Base-by-base conservation (phyloP, 2,888 invertebrate genomes). In the Lacanobia oleracea region DNA sequence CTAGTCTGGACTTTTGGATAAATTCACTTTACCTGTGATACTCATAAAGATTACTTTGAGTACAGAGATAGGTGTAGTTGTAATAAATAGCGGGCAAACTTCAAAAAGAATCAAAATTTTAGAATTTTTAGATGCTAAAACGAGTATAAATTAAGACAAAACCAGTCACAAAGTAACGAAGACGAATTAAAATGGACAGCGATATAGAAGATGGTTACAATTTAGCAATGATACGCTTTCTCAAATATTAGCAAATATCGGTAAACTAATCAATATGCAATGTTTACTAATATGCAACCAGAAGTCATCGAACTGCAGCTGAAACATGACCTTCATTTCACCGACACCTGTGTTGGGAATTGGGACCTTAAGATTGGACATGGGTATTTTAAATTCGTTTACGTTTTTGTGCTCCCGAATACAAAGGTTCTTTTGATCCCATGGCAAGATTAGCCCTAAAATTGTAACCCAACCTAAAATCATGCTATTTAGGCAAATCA, bases 251-350 rank as follows among this genome's bases (percentile, higher is more conserved):
- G 18, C 2, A 18, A 50, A 74, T 40, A 67, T 23, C 8, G 14
- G n/a, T 40, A 48, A 75, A 27, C 14, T 50, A 51, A 62, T 57
- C 43, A 21, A 51, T 16, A 50, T 77, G 33, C 21, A 57, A 50
- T 45, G 16, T 63, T 48, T 50, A 60, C 21, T 48, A 57, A 60
- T 16, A 50, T 18, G 21, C 54, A 51, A 72, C 12, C 14, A 37
- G 54, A 21, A 54, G 61, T 64, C 72, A 61, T 43, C 27, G 75
- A 76, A 54, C 77, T 64, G 43, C 33, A 54, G 6, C 12, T 54
- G 33, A 14, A 59, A 23, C 7, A 8, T 37, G 53, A 75, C 77
- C 70, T 70, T 57, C 51, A 70, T 1, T 16, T 75, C 51, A 40
- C 56, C 50, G 21, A 14, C 45, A 23, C 7, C 56, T 27, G 37